Conservation (phyloP, 2,113 vertebrate genomes). For the Illadopsis cleaveri region DNA sequence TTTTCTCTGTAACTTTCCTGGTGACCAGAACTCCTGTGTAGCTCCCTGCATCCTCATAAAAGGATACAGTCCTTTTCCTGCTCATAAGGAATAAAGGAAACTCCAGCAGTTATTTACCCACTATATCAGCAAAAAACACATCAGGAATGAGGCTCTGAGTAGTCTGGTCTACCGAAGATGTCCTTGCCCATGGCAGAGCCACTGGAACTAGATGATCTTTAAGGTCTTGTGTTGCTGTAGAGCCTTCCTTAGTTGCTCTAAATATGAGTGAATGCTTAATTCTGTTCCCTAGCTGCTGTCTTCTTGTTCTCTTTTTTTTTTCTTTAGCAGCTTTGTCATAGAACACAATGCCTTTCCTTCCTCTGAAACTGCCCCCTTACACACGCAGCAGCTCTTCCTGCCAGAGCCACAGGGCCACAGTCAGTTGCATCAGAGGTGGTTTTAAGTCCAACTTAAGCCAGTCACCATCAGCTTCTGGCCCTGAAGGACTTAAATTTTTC, state of each 20-base stretch:
- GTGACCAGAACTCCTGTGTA: background rate
- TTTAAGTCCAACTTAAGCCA: background rate
- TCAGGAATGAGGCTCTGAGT: background rate
- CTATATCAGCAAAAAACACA: accelerated
- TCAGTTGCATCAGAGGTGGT: background rate
- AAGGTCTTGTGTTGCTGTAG: background rate
- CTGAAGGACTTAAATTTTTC: background rate
- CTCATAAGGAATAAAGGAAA: background rate
- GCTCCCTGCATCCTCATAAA: background rate
- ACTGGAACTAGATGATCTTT: background rate
- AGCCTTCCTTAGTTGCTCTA: background rate
- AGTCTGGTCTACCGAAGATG: background rate
- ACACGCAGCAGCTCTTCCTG: background rate
- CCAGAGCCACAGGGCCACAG: background rate
- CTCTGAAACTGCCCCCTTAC: background rate
- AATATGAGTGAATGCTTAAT: background rate
- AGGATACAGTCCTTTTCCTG: background rate
- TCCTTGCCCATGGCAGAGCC: background rate
- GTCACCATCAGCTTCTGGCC: background rate
- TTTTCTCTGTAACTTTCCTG: background rate
- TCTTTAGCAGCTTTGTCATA: background rate
- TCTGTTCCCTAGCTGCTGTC: background rate
- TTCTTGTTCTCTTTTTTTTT: background rate
- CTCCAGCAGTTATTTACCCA: background rate
- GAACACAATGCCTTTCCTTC: background rate